These are phyloP conservation scores for Urocitellus parryii DNA, from an alignment of 2,113 vertebrate genomes.

Conservation along the genomic window DNA sequence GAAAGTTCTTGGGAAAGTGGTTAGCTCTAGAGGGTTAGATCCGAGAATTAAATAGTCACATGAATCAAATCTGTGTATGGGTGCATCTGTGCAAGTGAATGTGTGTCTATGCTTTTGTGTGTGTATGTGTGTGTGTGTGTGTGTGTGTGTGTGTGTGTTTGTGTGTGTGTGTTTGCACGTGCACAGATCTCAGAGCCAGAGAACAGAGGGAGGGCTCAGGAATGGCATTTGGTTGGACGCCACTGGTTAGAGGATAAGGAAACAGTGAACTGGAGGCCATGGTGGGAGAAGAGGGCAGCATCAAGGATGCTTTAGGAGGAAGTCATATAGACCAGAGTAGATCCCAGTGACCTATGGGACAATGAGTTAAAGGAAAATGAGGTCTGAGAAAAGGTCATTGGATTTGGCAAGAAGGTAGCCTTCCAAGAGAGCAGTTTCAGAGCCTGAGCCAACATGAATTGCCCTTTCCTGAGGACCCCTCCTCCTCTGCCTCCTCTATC, in stretches of 20 bases:
- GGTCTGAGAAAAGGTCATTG: neutral
- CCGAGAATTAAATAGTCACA: neutral
- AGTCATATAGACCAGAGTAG: neutral
- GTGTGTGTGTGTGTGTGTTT: too few species aligned
- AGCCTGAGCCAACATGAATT: neutral
- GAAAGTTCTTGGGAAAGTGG: neutral
- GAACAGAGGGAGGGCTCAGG: neutral
- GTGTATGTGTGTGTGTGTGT: too few species aligned
- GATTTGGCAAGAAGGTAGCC: neutral
- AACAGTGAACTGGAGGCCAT: neutral
- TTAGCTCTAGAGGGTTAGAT: neutral
- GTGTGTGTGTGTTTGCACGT: accelerated
- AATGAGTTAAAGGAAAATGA: neutral
- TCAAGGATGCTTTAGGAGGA: neutral
- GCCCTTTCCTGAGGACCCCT: neutral
- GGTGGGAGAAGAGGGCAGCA: neutral
- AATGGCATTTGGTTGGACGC: neutral
- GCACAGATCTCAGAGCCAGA: neutral
- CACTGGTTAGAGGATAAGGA: neutral
- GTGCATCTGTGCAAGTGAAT: neutral
- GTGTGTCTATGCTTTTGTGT: too few species aligned
- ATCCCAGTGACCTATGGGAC: neutral
- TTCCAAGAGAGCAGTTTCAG: neutral
- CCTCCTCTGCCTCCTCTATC: too few species aligned
- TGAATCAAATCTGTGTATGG: neutral